Base-by-base conservation (phyloP, 2,797 vertebrate species). In the Gila robusta region DNA sequence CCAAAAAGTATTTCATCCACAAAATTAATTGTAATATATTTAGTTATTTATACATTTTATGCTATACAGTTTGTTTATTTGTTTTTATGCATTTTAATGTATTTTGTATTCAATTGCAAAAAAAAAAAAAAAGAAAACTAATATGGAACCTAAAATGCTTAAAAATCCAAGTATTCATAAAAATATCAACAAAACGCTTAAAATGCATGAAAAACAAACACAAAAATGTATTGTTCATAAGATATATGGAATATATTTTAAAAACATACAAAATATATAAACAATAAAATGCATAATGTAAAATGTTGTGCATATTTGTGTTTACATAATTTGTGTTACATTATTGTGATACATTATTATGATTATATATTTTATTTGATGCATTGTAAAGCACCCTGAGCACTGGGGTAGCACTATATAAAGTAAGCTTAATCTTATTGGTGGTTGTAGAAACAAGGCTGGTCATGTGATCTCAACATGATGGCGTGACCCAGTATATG, bases 401-500 rank as follows among this genome's bases (percentile, higher is more conserved):
- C 17, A 37, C 17, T 37, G 66, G 21, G 19, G 21, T 39, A 11
- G 35, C 35, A 11, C 19, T 62, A 5, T 62, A 62, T 62, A 62
- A 39, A 41, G 21, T 70, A n/a, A 76, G 54, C 10, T 56, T 23
- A 8, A 12, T 76, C 2, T 54, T 76, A 12, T 59, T 39, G 37
- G 41, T 7, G 17, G 62, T 67, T 49, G 6, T 12, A 49, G 16
- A 47, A 47, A 69, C 6, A 78, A 79, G 56, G 26, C 59, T 47
- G 39, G 17, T 66, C 59, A 80, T 80, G 62, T 47, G 23, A 66
- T 66, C 62, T 28, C 62, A 66, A 82, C 35, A 71, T 12, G 5
- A 64, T 2, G 0, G 49, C 3, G 17, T 32, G 6, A 21, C 37
- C 4, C 3, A 47, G 7, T 47, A 44, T 14, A 56, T 59, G 17